Conservation (phyloP, 2,888 invertebrate genomes). For the Cataglyphis livida region DNA sequence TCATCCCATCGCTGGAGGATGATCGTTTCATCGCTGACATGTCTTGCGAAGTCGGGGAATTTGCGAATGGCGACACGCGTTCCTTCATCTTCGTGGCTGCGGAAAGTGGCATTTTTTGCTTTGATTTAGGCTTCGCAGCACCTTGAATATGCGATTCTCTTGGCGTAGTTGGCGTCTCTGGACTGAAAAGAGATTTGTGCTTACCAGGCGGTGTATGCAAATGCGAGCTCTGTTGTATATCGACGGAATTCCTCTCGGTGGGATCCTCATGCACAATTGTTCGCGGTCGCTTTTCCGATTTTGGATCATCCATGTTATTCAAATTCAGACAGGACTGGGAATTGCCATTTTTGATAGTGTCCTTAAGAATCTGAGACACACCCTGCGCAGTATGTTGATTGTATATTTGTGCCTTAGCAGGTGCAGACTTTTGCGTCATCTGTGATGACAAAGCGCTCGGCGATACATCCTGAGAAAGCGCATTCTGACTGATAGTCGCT, state of each 20-base stretch:
- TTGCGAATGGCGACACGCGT: conserved; percentile 68
- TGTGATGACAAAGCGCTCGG: conserved; percentile 62
- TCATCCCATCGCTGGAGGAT: conserved; percentile 57
- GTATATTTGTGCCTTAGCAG: conserved; percentile 53
- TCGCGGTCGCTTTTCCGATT: conserved; percentile 81
- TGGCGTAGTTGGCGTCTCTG: conserved; percentile 87
- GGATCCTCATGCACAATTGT: conserved; percentile 67
- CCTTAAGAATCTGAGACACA: conserved; percentile 74
- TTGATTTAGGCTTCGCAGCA: conserved; percentile 78
- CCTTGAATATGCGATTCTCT: conserved; percentile 84
- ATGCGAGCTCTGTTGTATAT: conserved; percentile 60
- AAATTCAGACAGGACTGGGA: conserved; percentile 71
- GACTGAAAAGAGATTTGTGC: conserved; percentile 88
- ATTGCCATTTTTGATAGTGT: conserved; percentile 76
- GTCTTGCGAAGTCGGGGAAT: conserved; percentile 66
- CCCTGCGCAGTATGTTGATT: conserved; percentile 73
- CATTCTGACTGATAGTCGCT: conserved; percentile 51
- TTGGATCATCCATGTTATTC: conserved; percentile 80
- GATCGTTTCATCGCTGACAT: conserved; percentile 50
- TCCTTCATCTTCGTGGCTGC: conserved; percentile 79
- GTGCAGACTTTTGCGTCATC: conserved; percentile 57
- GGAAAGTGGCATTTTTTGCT: conserved; percentile 87
- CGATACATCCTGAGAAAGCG: conserved; percentile 72
- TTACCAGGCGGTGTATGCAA: conserved; percentile 74
- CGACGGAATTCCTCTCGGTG: conserved; percentile 60